These are phyloP conservation scores for Solen grandis DNA, from an alignment of 1,140 invertebrate genomes.

Conservation along the genomic window DNA sequence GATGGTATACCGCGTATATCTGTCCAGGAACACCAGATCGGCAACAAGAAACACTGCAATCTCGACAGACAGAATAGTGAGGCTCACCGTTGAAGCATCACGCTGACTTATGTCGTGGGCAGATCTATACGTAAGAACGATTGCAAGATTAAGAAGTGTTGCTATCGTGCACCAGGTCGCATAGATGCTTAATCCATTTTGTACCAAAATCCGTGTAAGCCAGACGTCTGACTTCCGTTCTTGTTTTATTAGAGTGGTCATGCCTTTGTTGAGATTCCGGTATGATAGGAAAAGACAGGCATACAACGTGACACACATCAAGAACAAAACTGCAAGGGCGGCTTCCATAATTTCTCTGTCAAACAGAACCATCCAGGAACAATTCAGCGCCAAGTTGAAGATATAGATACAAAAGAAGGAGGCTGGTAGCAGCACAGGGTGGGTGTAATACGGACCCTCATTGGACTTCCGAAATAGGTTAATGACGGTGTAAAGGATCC, in stretches of 20 bases:
- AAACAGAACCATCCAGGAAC: constrained; percentile 76
- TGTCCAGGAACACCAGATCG: constrained; percentile 70
- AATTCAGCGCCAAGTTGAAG: constrained; percentile 65
- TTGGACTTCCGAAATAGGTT: constrained; percentile 64
- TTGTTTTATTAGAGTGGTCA: constrained; percentile 45
- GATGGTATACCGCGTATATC: constrained; percentile 71
- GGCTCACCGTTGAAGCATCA: constrained; percentile 60
- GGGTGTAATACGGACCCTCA: constrained; percentile 23
- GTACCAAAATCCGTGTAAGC: constrained; percentile 73
- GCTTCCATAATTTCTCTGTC: constrained; percentile 67
- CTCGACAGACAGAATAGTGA: constrained; percentile 63
- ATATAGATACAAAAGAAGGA: constrained; percentile 63
- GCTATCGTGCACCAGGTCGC: constrained; percentile 77
- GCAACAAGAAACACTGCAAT: constrained; percentile 64
- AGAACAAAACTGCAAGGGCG: constrained; percentile 50
- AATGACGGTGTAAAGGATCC: constrained; percentile 70
- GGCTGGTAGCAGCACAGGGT: constrained; percentile 64
- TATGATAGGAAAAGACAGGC: constrained; percentile 64
- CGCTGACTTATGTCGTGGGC: constrained; percentile 29
- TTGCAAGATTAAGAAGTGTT: constrained; percentile 71
- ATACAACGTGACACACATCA: constrained; percentile 69
- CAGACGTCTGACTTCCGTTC: constrained; percentile 67
- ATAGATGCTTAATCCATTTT: constrained; percentile 78
- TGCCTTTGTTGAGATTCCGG: constrained; percentile 48
- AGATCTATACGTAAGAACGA: constrained; percentile 64